Evolutionary conservation across 2,888 invertebrate species (phyloP).

Genomic region (Therioaphis trifolii): DNA sequence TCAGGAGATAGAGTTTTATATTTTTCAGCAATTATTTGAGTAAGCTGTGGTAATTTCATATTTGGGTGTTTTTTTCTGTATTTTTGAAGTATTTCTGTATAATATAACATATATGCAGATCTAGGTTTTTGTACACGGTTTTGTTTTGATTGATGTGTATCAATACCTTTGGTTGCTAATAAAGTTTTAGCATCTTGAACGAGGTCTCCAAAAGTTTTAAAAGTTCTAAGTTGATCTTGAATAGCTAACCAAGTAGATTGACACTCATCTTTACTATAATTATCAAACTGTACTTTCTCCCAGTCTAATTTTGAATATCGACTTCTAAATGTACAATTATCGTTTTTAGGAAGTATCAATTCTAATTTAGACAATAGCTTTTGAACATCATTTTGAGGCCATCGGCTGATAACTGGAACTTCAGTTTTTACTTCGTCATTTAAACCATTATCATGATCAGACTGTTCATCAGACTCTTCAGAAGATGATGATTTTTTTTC

Average conservation of each 20-base stretch:
- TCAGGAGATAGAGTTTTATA: conserved; percentile 49
- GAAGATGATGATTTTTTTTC: conserved; percentile 26
- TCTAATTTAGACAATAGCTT: conserved; percentile 68
- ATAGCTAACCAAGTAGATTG: conserved; percentile 61
- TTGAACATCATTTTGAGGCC: conserved; percentile 66
- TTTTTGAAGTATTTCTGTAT: conserved; percentile 39
- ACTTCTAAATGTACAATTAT: conserved; percentile 49
- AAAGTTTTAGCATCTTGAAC: conserved; percentile 58
- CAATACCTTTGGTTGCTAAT: conserved; percentile 56
- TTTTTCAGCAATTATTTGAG: conserved; percentile 51
- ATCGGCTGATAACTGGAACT: conserved; percentile 29
- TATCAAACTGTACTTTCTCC: conserved; percentile 61
- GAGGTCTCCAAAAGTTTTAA: conserved; percentile 61
- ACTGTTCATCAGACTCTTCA: conserved; percentile 57
- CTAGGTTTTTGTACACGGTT: conserved; percentile 52
- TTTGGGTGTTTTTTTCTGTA: conserved; percentile 51
- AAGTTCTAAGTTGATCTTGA: conserved; percentile 61
- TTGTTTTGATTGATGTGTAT: conserved; percentile 54
- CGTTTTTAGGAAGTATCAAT: conserved; percentile 67
- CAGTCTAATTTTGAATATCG: conserved; percentile 62
- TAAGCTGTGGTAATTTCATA: conserved; percentile 42
- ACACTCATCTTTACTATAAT: conserved; percentile 61
- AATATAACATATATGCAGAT: conserved; percentile 50
- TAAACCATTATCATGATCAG: conserved; percentile 48
- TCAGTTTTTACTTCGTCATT: conserved; percentile 46